phyloP scores from a whole-genome alignment of 2,797 vertebrate species.

The Phoeniculus purpureus region DNA sequence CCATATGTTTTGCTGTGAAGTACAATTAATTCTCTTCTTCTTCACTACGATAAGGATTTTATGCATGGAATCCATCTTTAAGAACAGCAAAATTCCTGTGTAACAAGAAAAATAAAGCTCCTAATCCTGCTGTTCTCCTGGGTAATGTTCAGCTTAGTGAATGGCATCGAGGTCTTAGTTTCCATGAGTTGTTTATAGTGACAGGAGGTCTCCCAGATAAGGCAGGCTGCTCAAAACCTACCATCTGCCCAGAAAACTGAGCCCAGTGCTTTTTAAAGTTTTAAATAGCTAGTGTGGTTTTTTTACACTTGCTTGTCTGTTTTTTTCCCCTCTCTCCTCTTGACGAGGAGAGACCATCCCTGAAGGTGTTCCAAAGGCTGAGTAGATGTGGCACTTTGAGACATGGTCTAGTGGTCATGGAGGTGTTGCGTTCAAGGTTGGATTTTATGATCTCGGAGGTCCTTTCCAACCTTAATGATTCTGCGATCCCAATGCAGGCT shows the following conservation, averaged over 20 bases:
- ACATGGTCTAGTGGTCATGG: too few relatives aligned
- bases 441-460: too few relatives aligned
- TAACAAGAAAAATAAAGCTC: constrained; percentile 21
- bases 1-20: constrained; percentile 29
- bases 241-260: background rate
- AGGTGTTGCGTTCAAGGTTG: too few relatives aligned
- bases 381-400: too few relatives aligned
- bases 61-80: background rate
- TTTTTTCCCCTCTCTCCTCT: fast-evolving
- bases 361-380: background rate
- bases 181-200: background rate
- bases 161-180: background rate
- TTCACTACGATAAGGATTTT: background rate
- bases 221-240: background rate
- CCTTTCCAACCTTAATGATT: too few relatives aligned
- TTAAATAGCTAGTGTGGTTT: background rate
- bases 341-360: background rate
- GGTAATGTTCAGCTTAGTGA: background rate
- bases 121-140: background rate
- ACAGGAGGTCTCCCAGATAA: background rate
- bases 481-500: fast-evolving
- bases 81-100: background rate
- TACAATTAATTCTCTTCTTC: constrained; percentile 5
- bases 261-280: background rate
- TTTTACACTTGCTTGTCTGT: background rate